Base-by-base conservation (phyloP, 2,888 invertebrate species). In the Melangyna quadrimaculata region DNA sequence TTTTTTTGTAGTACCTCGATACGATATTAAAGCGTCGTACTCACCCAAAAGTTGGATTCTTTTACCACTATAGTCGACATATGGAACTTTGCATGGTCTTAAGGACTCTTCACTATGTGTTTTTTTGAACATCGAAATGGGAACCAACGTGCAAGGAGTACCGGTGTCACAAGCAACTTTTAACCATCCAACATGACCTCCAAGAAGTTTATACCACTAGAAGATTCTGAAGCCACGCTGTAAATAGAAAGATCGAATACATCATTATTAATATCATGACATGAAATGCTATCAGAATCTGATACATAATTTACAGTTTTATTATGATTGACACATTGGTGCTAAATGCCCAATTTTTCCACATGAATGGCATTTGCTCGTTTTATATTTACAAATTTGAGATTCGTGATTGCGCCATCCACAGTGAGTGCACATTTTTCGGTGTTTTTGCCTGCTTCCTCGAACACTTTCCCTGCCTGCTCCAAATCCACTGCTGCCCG, bases 241-340 rank as follows among this genome's bases (percentile, higher is more conserved):
- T 53, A 73, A 73, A 73, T 71, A 45, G 71, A 71, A 53, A 43
- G 17, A 70, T 43, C n/a, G 40, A 61, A 61, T 40, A 40, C 14
- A 61, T 61, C 40, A 22, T 61, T 61, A 55, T 55, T 24, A 22
- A 24, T 61, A 55, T 61, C 24, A 19, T 10, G 4, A 40, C 3
- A 14, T n/a, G 61, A 61, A 61, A 24, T 55, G 40, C 17, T 73
- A 61, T 74, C 73, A 14, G 48, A 61, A 70, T 80, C 57, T 53
- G 79, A 87, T 69, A 83, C 80, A 69, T 78, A 78, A 75, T 80
- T 82, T 67, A 87, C 61, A 70, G 35, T 12, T 32, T 37, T 37
- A 2, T 37, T 37, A 14, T 37, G 12, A 4, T 37, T 37, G 37
- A 51, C 81, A 87, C 14, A 72, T 27, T 32, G 73, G 53, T 22